Percentiles rank a stretch among this genome's conserved stretches.
Conservation (phyloP, 2,888 invertebrate species). For the Erebia ligea region DNA sequence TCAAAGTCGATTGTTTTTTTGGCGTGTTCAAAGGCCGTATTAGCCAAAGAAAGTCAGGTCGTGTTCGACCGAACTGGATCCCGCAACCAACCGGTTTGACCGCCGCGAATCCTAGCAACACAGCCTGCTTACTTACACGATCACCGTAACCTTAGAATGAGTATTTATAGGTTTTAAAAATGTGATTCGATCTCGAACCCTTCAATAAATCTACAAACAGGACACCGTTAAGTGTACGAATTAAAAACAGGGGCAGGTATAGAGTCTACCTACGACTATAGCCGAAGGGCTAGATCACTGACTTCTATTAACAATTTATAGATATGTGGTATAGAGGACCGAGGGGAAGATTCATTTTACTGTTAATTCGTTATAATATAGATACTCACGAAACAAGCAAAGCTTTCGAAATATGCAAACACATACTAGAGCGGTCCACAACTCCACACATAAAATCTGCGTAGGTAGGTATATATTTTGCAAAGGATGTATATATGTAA, state of each 20-base stretch:
- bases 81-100: constrained; percentile 77
- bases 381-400: not conserved
- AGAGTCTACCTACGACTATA: no score
- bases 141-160: not conserved
- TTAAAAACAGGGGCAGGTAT: no score
- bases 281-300: no score
- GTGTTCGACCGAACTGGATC: constrained; percentile 70
- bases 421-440: constrained; percentile 2
- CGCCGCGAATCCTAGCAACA: constrained; percentile 71
- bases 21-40: constrained; percentile 37
- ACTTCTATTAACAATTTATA: no score
- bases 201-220: not conserved
- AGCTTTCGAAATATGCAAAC: not conserved
- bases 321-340: no score
- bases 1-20: constrained; percentile 25
- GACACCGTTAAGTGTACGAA: no score
- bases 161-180: not conserved
- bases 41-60: constrained; percentile 71
- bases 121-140: constrained; percentile 7
- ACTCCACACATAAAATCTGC: constrained; percentile 31
- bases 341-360: no score
- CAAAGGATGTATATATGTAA: constrained; percentile 37
- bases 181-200: not conserved
- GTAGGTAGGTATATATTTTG: constrained; percentile 15
- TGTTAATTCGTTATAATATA: not conserved